Percentiles rank a stretch among this genome's conserved stretches.
Evolutionary conservation across 2,113 vertebrate genomes (phyloP).

Genomic region (Phaethon lepturus): DNA sequence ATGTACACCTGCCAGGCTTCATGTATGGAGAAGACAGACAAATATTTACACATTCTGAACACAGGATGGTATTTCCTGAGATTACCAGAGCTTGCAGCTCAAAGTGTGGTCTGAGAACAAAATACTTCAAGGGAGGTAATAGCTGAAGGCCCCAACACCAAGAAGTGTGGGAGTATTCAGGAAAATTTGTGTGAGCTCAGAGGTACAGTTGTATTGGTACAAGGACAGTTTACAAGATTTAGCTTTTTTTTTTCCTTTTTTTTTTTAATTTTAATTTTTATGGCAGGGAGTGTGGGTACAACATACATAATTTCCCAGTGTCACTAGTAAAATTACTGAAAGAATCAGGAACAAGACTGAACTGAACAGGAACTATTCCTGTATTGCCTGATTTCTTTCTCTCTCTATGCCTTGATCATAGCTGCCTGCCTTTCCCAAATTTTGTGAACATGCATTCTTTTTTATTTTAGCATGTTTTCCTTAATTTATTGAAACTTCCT

Average conservation of each 20-base stretch:
- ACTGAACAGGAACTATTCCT: fast-evolving
- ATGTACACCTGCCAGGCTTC: neutral
- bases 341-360: neutral
- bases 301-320: neutral
- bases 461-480: neutral
- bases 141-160: neutral
- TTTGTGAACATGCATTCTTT: neutral
- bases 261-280: neutral
- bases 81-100: neutral
- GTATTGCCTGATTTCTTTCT: neutral
- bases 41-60: neutral
- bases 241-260: neutral
- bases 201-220: neutral
- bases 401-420: neutral
- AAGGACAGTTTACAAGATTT: neutral
- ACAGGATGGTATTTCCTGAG: neutral
- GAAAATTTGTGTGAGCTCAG: neutral
- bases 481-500: neutral
- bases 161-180: neutral
- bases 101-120: neutral
- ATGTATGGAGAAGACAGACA: neutral
- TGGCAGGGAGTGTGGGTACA: neutral
- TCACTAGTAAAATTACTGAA: neutral
- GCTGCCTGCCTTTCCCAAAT: neutral
- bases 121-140: neutral